Percentiles rank a stretch among this genome's conserved stretches.
phyloP scores from a whole-genome alignment of 2,888 invertebrate genomes.

The Alitta virens region DNA sequence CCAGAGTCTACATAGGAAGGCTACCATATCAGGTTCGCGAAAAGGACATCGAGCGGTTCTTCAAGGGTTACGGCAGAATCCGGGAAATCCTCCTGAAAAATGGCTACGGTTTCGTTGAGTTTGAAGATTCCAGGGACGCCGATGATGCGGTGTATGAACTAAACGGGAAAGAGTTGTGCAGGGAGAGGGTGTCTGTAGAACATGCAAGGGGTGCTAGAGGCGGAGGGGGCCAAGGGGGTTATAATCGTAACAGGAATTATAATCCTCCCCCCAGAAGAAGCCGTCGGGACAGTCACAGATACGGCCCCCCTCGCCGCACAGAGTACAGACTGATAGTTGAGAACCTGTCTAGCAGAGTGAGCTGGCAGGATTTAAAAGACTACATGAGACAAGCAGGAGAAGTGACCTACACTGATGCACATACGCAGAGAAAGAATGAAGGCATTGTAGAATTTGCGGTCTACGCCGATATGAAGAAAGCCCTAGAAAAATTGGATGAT shows the following conservation, averaged over 20 bases:
- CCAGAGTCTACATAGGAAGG: conserved; percentile 74
- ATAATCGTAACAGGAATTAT: conserved; percentile 17
- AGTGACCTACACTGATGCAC: conserved; percentile 98
- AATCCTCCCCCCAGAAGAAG: conserved; percentile 27
- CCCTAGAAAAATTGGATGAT: conserved; percentile 93
- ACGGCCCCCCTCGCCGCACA: conserved; percentile 95
- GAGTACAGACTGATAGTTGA: conserved; percentile 93
- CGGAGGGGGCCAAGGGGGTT: conserved; percentile 64
- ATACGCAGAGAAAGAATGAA: conserved; percentile 85
- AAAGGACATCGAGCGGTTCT: conserved; percentile 92
- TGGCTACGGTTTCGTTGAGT: conserved; percentile 98
- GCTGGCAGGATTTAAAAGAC: conserved; percentile 99
- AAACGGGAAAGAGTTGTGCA: conserved; percentile 93
- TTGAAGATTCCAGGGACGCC: conserved; percentile 94
- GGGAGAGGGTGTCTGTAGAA: conserved; percentile 92
- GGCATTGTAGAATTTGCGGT: conserved; percentile 93
- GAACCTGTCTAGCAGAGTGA: conserved; percentile 95
- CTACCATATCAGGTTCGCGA: conserved; percentile 78
- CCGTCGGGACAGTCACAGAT: conserved; percentile 64
- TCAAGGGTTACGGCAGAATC: conserved; percentile 90
- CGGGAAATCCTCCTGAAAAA: conserved; percentile 93
- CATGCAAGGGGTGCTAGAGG: conserved; percentile 68
- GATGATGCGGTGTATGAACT: conserved; percentile 98
- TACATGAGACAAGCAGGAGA: conserved; percentile 99
- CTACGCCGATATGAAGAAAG: conserved; percentile 91